A percentile compares a stretch with the other conserved stretches of the same genome.
phyloP scores from a whole-genome alignment of 2,797 vertebrate species.

The Catamblyrhynchus diadema region DNA sequence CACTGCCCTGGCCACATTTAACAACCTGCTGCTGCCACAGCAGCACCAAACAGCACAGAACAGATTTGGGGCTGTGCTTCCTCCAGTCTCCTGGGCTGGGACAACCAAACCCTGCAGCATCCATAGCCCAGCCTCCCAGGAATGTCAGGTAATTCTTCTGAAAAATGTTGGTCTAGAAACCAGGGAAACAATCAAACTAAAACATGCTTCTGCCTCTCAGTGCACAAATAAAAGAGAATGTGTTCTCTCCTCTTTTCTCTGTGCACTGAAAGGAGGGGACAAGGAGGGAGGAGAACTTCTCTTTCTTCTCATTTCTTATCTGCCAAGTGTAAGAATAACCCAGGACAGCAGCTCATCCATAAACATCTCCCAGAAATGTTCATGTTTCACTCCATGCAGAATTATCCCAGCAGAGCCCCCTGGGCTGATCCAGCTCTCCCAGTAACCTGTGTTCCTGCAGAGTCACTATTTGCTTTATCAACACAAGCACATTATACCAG shows the following conservation, averaged over 20 bases:
- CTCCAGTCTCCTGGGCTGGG: not conserved
- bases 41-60: not conserved
- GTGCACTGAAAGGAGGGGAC: not conserved
- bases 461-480: conserved; percentile 1
- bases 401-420: not conserved
- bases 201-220: not conserved
- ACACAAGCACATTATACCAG: not conserved
- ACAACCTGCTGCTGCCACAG: not conserved
- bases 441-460: not conserved
- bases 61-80: not conserved
- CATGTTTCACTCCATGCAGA: not conserved
- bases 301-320: not conserved
- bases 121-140: not conserved
- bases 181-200: not conserved
- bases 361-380: not conserved
- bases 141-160: not conserved
- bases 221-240: not conserved
- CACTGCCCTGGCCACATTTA: not conserved
- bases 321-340: not conserved
- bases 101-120: not conserved
- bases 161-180: not conserved
- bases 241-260: not conserved
- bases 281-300: not conserved
- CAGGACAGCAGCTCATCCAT: conserved; percentile 9
- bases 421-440: not conserved